Base-by-base conservation (phyloP, 1,140 invertebrate species). In the Coenobita brevimanus region DNA sequence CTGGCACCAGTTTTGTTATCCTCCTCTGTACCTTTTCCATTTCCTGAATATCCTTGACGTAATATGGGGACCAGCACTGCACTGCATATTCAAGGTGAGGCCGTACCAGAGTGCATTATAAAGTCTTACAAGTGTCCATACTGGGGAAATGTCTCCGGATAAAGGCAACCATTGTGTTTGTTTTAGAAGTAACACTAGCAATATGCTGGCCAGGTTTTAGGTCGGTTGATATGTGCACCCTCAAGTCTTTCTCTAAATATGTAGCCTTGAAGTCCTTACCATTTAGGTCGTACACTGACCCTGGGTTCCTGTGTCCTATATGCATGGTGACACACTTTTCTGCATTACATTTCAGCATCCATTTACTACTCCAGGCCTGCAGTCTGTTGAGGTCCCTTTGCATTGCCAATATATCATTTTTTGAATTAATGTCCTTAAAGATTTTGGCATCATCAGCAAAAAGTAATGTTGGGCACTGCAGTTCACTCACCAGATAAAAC, bases 381-480 rank as follows among this genome's bases (percentile, higher is more conserved):
- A 57, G 13, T 57, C n/a, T n/a, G n/a, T 57, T 57, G 13, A 57
- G 54, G 54, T 57, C 54, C 13, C n/a, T 57, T n/a, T 57, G 54
- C 54, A 57, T 57, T 57, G 13, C 54, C n/a, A 13, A n/a, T n/a
- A n/a, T n/a, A 57, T 57, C 54, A 13, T 10, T n/a, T 13, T n/a
- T n/a, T 13, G 10, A 57, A n/a, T 13, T 10, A 13, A 57, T 57
- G 13, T n/a, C n/a, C 13, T 57, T 57, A 57, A 13, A 57, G 13
- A 57, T 57, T n/a, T 57, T 57, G 54, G 54, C 54, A 57, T 57
- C 54, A 57, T 57, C 54, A 57, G 54, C 54, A 57, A 57, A 57
- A n/a, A 57, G 54, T 13, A 57, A n/a, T 10, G 54, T n/a, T 13
- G 54, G 54, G n/a, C 54, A 57, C 13, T 57, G 13, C n/a, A 57